These are phyloP conservation scores for Myotis daubentonii DNA, from an alignment of 2,797 vertebrate genomes.

Conservation along the genomic window DNA sequence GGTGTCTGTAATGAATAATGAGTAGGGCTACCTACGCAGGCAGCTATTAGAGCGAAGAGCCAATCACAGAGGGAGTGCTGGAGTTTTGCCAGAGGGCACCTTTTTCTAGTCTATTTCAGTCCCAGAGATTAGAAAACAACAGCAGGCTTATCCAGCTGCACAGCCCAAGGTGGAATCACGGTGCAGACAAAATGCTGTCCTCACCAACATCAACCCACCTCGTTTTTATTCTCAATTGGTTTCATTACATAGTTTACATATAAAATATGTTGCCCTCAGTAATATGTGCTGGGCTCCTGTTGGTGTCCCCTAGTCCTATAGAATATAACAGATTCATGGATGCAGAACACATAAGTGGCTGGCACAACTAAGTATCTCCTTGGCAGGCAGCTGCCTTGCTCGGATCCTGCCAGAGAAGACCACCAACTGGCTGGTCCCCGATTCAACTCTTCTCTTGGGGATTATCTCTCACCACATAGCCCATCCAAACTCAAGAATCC, in stretches of 20 bases:
- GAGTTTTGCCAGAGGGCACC: neutral
- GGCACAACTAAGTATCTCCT: too few species aligned
- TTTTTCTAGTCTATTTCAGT: neutral
- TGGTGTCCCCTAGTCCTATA: neutral
- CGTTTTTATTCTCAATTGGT: neutral
- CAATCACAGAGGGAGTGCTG: neutral
- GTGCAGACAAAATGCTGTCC: neutral
- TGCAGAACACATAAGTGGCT: neutral
- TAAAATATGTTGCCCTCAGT: neutral
- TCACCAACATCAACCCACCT: neutral
- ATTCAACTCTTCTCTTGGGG: too few species aligned
- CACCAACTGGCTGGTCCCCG: too few species aligned
- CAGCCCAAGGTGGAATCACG: neutral
- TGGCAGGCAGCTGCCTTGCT: too few species aligned
- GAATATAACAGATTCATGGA: neutral
- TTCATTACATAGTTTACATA: neutral
- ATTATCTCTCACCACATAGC: neutral
- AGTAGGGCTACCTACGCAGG: neutral
- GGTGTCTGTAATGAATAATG: conserved; percentile 58
- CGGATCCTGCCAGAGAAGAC: too few species aligned
- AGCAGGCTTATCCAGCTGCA: neutral
- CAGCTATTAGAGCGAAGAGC: neutral
- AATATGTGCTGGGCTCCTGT: neutral
- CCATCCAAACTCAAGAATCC: neutral
- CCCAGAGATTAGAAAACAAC: neutral